Percentiles rank a stretch among this genome's conserved stretches.
phyloP scores from a whole-genome alignment of 2,113 vertebrate genomes.

The Tinamus guttatus region DNA sequence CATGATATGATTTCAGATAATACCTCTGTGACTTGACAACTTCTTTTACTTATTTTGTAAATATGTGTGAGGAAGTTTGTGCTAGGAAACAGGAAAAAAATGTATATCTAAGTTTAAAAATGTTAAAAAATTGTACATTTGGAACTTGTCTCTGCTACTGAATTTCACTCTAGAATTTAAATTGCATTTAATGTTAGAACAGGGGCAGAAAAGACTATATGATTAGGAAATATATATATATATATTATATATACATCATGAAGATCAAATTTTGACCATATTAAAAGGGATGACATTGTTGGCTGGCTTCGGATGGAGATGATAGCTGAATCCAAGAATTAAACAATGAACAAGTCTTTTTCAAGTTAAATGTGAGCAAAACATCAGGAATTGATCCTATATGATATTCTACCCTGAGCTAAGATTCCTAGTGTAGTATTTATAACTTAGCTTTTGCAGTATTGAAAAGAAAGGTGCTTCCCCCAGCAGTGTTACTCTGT shows the following conservation, averaged over 20 bases:
- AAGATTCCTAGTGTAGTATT: background rate
- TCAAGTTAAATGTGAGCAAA: background rate
- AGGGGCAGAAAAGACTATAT: background rate
- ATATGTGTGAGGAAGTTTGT: background rate
- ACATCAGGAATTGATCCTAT: background rate
- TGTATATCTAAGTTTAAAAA: accelerated
- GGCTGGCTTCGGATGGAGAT: background rate
- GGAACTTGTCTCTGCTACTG: background rate
- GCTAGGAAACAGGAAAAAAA: background rate
- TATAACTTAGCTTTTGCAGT: accelerated
- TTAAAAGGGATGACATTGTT: background rate
- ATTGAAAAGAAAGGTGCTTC: background rate
- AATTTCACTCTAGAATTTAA: background rate
- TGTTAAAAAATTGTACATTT: background rate
- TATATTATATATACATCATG: background rate
- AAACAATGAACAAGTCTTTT: background rate
- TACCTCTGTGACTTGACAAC: background rate
- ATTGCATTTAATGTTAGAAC: background rate
- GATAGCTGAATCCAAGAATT: background rate
- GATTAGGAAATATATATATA: background rate
- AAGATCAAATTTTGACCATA: background rate
- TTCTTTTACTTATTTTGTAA: background rate
- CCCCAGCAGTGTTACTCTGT: background rate
- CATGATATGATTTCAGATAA: background rate
- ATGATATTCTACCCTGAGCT: background rate